These are phyloP conservation scores for Enteromius fasciolatus DNA, from an alignment of 2,797 vertebrate species.

Conservation along the genomic window DNA sequence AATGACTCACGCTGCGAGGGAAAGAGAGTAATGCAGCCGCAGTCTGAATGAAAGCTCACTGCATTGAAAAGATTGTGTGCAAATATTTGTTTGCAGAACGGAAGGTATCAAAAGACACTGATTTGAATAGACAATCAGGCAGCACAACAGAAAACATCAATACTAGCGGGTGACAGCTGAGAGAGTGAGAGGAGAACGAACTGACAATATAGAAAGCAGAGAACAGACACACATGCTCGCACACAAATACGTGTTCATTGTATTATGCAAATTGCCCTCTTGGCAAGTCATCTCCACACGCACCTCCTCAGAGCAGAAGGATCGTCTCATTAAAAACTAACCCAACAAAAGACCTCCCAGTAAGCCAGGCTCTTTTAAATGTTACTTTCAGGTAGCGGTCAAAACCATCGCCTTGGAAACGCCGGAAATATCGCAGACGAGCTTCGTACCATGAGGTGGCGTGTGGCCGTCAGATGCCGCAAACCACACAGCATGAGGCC, in stretches of 20 bases:
- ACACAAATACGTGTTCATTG: slow-evolving; percentile 65
- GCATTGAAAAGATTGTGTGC: slow-evolving; percentile 58
- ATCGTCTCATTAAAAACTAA: slow-evolving; percentile 82
- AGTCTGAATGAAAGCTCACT: slow-evolving; percentile 71
- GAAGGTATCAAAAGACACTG: slow-evolving; percentile 57
- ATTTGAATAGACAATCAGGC: slow-evolving; percentile 63
- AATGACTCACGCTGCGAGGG: slow-evolving; percentile 61
- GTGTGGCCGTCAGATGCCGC: slow-evolving; percentile 57
- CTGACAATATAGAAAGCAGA: slow-evolving; percentile 71
- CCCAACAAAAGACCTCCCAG: slow-evolving; percentile 73
- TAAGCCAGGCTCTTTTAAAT: slow-evolving; percentile 72
- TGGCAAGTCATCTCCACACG: slow-evolving; percentile 74
- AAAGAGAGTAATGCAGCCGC: slow-evolving; percentile 59
- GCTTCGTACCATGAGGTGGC: slow-evolving; percentile 58
- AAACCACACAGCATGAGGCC: slow-evolving; percentile 43
- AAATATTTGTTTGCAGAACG: slow-evolving; percentile 64
- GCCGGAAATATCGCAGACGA: slow-evolving; percentile 72
- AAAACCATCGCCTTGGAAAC: slow-evolving; percentile 79
- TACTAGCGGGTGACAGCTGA: slow-evolving; percentile 50
- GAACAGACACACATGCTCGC: slow-evolving; percentile 28
- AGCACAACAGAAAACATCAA: slow-evolving; percentile 59
- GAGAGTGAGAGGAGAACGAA: slow-evolving; percentile 71
- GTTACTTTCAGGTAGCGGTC: slow-evolving; percentile 78
- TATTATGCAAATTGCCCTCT: slow-evolving; percentile 83
- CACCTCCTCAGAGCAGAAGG: slow-evolving; percentile 78